These are phyloP conservation scores for Caenorhabditis uteleia DNA, from an alignment of 2,888 invertebrate species.

Conservation along the genomic window DNA sequence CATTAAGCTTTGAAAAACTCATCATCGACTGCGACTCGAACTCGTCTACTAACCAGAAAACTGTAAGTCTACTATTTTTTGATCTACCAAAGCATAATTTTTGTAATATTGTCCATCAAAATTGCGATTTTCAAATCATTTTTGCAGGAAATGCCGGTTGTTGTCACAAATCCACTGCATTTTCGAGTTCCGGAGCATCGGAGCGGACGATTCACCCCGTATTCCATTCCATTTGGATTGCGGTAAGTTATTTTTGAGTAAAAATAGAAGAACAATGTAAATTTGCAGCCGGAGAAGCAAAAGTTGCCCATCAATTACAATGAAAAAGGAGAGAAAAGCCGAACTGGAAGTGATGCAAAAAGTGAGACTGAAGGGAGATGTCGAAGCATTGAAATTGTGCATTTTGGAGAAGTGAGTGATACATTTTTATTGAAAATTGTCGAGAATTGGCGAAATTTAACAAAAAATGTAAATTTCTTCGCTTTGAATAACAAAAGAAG, in stretches of 20 bases:
- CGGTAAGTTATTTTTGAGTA: slow-evolving; percentile 6
- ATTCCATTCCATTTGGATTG: slow-evolving; percentile 20
- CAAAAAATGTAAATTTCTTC: too few relatives aligned
- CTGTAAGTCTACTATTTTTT: too few relatives aligned
- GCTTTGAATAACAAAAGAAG: too few relatives aligned
- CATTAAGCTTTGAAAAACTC: too few relatives aligned
- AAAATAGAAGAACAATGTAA: background rate
- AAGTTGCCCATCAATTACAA: too few relatives aligned
- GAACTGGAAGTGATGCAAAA: slow-evolving; percentile 7
- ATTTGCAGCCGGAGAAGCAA: too few relatives aligned
- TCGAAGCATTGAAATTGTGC: slow-evolving; percentile 36
- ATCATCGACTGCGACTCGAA: too few relatives aligned
- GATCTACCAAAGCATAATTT: too few relatives aligned
- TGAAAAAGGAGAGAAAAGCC: slow-evolving; percentile 5
- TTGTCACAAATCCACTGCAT: slow-evolving; percentile 6
- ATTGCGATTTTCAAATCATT: too few relatives aligned
- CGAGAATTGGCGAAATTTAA: too few relatives aligned
- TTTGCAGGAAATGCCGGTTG: slow-evolving; percentile 19
- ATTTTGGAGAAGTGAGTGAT: slow-evolving; percentile 36
- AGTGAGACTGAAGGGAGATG: slow-evolving; percentile 31
- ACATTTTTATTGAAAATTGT: background rate
- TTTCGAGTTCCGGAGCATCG: slow-evolving; percentile 9
- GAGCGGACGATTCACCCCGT: slow-evolving; percentile 20
- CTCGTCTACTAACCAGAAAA: too few relatives aligned
- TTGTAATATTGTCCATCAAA: too few relatives aligned